Conservation (phyloP, 2,888 invertebrate genomes). For the Margaritifera margaritifera region DNA sequence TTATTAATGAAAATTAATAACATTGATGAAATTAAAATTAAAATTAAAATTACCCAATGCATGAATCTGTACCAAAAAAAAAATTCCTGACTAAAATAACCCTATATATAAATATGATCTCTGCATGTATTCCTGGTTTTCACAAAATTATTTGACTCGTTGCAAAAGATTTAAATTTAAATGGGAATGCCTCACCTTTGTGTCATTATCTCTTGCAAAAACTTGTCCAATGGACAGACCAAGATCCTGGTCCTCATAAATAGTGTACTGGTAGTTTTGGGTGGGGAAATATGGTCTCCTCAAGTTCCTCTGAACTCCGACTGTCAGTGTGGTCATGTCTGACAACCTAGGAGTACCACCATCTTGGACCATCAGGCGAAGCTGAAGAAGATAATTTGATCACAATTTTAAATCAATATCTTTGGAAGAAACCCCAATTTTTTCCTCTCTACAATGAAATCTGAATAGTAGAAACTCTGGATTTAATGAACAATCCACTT, state of each 20-base stretch:
- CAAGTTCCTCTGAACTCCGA: slow-evolving; percentile 52
- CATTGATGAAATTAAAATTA: too few relatives aligned
- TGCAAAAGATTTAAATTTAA: too few relatives aligned
- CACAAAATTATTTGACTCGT: too few relatives aligned
- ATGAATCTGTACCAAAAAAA: too few relatives aligned
- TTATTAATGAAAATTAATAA: too few relatives aligned
- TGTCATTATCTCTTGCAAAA: slow-evolving; percentile 21
- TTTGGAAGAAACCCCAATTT: background rate
- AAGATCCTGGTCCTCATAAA: slow-evolving; percentile 56
- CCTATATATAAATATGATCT: too few relatives aligned
- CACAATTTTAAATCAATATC: background rate
- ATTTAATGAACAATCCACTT: background rate
- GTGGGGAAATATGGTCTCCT: slow-evolving; percentile 42
- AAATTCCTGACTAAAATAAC: too few relatives aligned
- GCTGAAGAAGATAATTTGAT: slow-evolving; percentile 30
- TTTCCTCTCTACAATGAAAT: background rate
- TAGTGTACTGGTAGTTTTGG: slow-evolving; percentile 40
- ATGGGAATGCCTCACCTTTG: too few relatives aligned
- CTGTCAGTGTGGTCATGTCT: slow-evolving; percentile 51
- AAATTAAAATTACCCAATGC: too few relatives aligned
- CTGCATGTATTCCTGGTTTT: too few relatives aligned
- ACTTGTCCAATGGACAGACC: slow-evolving; percentile 41
- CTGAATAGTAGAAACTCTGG: background rate
- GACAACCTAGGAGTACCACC: slow-evolving; percentile 57
- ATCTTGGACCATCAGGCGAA: slow-evolving; percentile 59